Percentiles rank a stretch among this genome's conserved stretches.
Conservation (phyloP, 92 coral and sea anemone genomes). For the Porites lobata region DNA sequence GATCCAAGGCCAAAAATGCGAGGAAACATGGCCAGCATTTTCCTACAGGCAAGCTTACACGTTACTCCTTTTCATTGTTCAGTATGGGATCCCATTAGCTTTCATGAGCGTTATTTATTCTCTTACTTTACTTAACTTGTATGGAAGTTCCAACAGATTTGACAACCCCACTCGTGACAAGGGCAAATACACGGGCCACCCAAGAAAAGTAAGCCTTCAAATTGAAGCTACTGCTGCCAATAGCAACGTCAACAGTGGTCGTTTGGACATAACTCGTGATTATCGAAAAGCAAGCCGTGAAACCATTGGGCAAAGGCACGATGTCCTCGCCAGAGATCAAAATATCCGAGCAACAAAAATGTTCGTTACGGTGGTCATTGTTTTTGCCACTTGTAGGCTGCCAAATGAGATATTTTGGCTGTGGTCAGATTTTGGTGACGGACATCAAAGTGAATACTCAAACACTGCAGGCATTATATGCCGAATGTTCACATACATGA, state of each 20-base stretch:
- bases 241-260: constrained; percentile 10
- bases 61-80: constrained; percentile 72
- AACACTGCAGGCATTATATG: constrained; percentile 65
- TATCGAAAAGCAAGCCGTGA: constrained; percentile 13
- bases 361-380: constrained; percentile 69
- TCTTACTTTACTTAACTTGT: constrained; percentile 74
- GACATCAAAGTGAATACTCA: constrained; percentile 33
- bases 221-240: neutral
- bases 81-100: constrained; percentile 82
- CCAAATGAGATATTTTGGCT: constrained; percentile 78
- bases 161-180: neutral
- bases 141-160: constrained; percentile 31
- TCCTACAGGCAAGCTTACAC: constrained; percentile 85
- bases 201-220: neutral
- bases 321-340: constrained; percentile 33
- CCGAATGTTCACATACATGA: constrained; percentile 72
- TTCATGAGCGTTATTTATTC: constrained; percentile 88
- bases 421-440: constrained; percentile 77
- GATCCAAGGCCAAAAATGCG: constrained; percentile 52
- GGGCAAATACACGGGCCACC: neutral
- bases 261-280: constrained; percentile 13
- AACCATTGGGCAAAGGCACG: constrained; percentile 31
- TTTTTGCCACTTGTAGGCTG: constrained; percentile 72
- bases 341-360: constrained; percentile 72
- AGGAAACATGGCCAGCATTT: constrained; percentile 87